Percentiles rank a stretch among this genome's conserved stretches.
phyloP scores from a whole-genome alignment of 2,797 vertebrate species.

The Xenentodon cancila region DNA sequence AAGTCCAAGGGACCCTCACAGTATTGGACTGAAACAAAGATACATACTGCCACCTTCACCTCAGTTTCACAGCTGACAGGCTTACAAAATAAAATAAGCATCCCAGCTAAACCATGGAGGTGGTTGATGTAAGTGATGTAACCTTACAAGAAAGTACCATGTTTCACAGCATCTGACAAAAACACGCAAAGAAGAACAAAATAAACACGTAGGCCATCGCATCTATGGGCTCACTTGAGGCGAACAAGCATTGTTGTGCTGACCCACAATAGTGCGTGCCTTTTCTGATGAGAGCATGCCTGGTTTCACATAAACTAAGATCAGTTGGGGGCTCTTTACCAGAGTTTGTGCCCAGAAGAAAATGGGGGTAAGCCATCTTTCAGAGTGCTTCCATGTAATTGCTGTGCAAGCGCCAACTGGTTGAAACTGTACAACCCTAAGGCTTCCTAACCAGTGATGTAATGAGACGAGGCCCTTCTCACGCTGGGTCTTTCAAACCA shows the following conservation, averaged over 20 bases:
- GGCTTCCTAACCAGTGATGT: slow-evolving; percentile 8
- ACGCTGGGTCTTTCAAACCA: slow-evolving; percentile 26
- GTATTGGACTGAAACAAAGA: slow-evolving; percentile 54
- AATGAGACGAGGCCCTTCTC: slow-evolving; percentile 19
- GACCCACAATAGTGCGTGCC: slow-evolving; percentile 68
- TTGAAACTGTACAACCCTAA: slow-evolving; percentile 37
- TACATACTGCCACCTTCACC: slow-evolving; percentile 17
- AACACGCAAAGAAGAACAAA: background rate
- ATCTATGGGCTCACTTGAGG: slow-evolving; percentile 67
- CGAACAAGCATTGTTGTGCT: slow-evolving; percentile 80
- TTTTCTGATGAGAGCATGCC: slow-evolving; percentile 72
- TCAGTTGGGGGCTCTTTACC: slow-evolving; percentile 46
- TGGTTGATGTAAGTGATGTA: background rate
- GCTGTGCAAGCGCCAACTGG: slow-evolving; percentile 56
- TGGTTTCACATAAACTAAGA: slow-evolving; percentile 73
- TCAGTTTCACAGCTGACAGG: slow-evolving; percentile 21
- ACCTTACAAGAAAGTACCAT: too few relatives aligned
- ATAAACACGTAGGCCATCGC: slow-evolving; percentile 59
- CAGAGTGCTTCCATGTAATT: slow-evolving; percentile 47
- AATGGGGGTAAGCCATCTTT: slow-evolving; percentile 45
- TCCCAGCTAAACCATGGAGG: background rate
- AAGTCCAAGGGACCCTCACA: slow-evolving; percentile 70
- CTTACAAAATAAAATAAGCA: slow-evolving; percentile 13
- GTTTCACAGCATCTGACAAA: too few relatives aligned
- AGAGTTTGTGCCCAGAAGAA: slow-evolving; percentile 34